phyloP scores from a whole-genome alignment of 2,888 invertebrate genomes.

The Drosophila meridiana region DNA sequence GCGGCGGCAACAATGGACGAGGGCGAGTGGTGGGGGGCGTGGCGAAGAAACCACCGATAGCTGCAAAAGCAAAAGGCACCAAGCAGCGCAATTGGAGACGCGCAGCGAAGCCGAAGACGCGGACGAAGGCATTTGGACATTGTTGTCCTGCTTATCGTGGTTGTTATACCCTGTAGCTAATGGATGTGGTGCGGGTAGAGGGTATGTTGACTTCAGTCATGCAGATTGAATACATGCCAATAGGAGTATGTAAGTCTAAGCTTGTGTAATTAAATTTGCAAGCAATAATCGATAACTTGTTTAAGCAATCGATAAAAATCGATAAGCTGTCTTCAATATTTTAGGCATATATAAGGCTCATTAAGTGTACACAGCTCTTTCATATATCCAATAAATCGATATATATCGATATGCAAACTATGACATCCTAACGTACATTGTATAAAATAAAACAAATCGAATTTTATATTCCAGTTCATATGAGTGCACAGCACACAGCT shows the following conservation, averaged over 20 bases:
- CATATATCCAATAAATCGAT: not conserved
- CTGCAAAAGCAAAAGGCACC: constrained; percentile 46
- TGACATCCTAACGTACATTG: not conserved
- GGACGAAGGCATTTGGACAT: constrained; percentile 43
- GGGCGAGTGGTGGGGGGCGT: not conserved
- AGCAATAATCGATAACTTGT: not conserved
- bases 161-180: constrained; percentile 6
- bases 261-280: too few species aligned
- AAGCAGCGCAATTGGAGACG: constrained; percentile 12
- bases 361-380: not conserved
- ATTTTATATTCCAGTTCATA: too few species aligned
- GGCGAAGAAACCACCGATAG: constrained; percentile 50
- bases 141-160: constrained; percentile 58
- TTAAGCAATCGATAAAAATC: not conserved
- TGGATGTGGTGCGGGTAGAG: not conserved
- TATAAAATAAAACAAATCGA: too few species aligned
- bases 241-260: too few species aligned
- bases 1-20: constrained; percentile 24
- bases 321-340: not conserved
- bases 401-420: not conserved
- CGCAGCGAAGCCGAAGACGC: constrained; percentile 14
- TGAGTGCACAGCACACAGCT: not conserved
- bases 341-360: not conserved
- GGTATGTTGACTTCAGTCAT: not conserved
- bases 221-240: not conserved